Base-by-base conservation (phyloP, 2,888 invertebrate genomes). In the Halocaridina rubra region DNA sequence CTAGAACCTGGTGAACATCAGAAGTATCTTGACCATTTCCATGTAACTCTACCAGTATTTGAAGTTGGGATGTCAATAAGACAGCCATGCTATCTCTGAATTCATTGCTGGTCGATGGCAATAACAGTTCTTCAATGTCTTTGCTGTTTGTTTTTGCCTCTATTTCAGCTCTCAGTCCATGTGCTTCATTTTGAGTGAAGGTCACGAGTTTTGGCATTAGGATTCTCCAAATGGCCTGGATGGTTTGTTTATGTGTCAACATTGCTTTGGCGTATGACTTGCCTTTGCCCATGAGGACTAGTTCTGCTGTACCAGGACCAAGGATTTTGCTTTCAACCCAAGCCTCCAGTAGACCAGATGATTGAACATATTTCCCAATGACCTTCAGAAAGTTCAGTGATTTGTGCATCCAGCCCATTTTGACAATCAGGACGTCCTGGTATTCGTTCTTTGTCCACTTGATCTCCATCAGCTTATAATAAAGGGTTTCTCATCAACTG, bases 1-100 rank as follows among this genome's bases (percentile, higher is more conserved):
- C 46, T 75, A 19, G 22, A 76, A 59, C 19, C 76, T 57, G 72
- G 75, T 61, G 81, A 81, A 81, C 59, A 53, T 19, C 57, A 81
- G n/a, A 29, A 81, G 75, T 22, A 53, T 81, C 16, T 59, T 53
- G 22, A 81, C 74, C 81, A 75, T 72, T 10, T 72, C 33, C 72
- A 72, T 72, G 72, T 72, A 72, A 33, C 39, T 33, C 72, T 39
- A 72, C 39, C 72, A 72, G 72, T 72, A 72, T 72, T 33, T 72
- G 72, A 72, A 72, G 72, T 72, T 72, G 72, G 72, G 72, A 19
- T 72, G 10, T 22, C n/a, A 72, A 30, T 33, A 72, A 72, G 32
- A 19, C 39, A 33, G 32, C 72, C 72, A 72, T 72, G 72, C 19
- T 10, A 30, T 72, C 72, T 33, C 72, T 72, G 39, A 72, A 72